A percentile compares a stretch with the other conserved stretches of the same genome.
These are phyloP conservation scores for Tridacna crocea DNA, from an alignment of 2,888 invertebrate genomes.

Conservation along the genomic window DNA sequence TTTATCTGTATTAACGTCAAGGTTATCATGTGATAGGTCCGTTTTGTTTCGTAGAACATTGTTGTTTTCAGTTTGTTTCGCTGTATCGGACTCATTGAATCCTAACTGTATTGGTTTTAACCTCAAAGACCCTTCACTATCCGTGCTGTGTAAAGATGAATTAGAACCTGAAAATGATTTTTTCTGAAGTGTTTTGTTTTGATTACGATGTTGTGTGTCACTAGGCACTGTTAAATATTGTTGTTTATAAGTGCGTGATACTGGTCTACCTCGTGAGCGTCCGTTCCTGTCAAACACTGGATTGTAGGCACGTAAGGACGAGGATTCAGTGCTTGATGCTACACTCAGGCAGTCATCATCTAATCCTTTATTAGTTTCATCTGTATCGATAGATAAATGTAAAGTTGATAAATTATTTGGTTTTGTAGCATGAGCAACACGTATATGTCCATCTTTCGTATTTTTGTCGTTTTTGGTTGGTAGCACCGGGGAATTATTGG, in stretches of 20 bases:
- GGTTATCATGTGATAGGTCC: background rate
- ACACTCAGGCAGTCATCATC: conserved; percentile 3
- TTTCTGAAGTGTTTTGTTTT: background rate
- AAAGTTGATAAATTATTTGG: background rate
- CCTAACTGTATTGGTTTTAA: conserved; percentile 4
- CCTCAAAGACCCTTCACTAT: conserved; percentile 8
- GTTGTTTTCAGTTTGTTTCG: background rate
- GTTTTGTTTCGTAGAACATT: background rate
- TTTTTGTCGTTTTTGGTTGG: background rate
- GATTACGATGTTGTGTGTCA: background rate
- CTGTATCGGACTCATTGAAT: background rate
- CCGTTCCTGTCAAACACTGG: conserved; percentile 7
- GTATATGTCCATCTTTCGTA: background rate
- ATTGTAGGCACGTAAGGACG: conserved; percentile 13
- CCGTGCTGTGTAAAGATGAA: conserved; percentile 10
- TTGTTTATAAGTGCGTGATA: background rate
- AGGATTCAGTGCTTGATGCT: conserved; percentile 1
- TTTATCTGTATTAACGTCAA: background rate
- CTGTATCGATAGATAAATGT: background rate
- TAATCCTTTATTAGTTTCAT: background rate
- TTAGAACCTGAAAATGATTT: background rate
- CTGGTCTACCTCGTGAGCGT: conserved; percentile 10
- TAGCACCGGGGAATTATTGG: background rate
- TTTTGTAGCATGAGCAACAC: background rate
- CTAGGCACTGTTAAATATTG: background rate